phyloP scores from a whole-genome alignment of 2,888 invertebrate genomes.

The Dromius quadrimaculatus region DNA sequence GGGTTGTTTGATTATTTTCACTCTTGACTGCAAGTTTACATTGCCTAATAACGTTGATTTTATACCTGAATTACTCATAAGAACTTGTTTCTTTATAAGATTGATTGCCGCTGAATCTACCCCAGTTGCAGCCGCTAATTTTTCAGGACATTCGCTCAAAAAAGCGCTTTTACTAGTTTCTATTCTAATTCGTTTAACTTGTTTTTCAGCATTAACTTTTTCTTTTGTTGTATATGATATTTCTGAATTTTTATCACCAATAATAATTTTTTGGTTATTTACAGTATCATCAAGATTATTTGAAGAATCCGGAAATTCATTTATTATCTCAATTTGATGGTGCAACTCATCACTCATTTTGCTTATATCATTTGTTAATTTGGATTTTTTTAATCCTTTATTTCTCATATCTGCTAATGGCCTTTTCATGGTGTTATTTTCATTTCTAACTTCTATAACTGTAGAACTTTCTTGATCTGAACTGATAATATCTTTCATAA shows the following conservation, averaged over 20 bases:
- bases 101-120: constrained; percentile 5
- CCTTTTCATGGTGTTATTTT: background rate
- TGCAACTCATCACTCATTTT: background rate
- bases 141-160: constrained; percentile 15
- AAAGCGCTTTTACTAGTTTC: constrained; percentile 10
- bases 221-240: background rate
- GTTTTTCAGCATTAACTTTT: background rate
- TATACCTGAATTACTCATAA: constrained; percentile 34
- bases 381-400: constrained; percentile 1
- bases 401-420: background rate
- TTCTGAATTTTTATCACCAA: background rate
- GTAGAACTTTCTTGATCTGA: background rate
- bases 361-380: background rate
- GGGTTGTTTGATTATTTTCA: constrained; percentile 4
- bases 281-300: background rate
- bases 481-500: background rate
- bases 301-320: background rate
- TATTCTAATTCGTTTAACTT: constrained; percentile 13
- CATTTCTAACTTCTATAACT: constrained; percentile 4
- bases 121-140: constrained; percentile 17
- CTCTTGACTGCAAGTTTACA: background rate
- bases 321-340: constrained; percentile 15
- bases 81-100: constrained; percentile 11
- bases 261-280: background rate
- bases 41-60: background rate